These are phyloP conservation scores for Apaloderma vittatum DNA, from an alignment of 2,113 vertebrate genomes.

Conservation along the genomic window DNA sequence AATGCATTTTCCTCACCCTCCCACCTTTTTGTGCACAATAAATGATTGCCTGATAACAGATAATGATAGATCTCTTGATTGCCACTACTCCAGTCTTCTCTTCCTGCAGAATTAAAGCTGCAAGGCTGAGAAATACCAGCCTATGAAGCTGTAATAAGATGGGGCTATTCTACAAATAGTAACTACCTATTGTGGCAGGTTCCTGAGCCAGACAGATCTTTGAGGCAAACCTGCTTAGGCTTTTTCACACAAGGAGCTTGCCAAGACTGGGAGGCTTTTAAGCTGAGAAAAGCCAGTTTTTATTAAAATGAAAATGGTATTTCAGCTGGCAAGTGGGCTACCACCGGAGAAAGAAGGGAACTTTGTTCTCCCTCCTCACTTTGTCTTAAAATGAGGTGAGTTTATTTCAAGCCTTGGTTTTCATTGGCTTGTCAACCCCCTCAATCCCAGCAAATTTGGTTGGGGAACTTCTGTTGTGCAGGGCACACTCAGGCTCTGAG, in stretches of 20 bases:
- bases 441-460: neutral
- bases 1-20: neutral
- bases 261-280: neutral
- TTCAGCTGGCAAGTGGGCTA: neutral
- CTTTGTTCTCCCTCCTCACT: neutral
- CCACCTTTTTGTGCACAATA: neutral
- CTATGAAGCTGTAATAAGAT: neutral
- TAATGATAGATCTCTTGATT: neutral
- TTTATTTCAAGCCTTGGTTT: neutral
- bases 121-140: neutral
- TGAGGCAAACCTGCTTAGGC: neutral
- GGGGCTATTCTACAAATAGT: fast-evolving
- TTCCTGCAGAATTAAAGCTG: neutral
- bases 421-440: neutral
- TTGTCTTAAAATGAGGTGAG: fast-evolving
- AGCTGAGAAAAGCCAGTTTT: neutral
- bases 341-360: neutral
- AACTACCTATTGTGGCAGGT: neutral
- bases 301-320: neutral
- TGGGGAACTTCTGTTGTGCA: too few species aligned
- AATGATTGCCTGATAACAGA: neutral
- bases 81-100: neutral
- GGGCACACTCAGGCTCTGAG: neutral
- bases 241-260: neutral
- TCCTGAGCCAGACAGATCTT: neutral